Evolutionary conservation across 2,113 vertebrate genomes (phyloP).

Genomic region (Heptranchias perlo): DNA sequence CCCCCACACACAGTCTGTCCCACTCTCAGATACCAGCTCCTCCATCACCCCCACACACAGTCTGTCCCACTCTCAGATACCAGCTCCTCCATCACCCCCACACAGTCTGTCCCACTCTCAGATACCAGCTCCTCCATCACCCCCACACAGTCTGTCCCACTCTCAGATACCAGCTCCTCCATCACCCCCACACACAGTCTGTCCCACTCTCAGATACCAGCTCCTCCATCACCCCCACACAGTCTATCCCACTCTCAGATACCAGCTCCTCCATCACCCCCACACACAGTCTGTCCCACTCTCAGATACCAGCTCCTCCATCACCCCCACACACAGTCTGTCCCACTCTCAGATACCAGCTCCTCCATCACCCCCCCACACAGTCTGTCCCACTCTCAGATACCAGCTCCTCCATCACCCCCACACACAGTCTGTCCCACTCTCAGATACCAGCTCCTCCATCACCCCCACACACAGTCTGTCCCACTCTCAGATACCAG

Average conservation of each 20-base stretch:
- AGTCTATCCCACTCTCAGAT: no score
- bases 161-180: no score
- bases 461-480: neutral
- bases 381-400: neutral
- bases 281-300: neutral
- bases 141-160: no score
- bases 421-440: neutral
- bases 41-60: neutral
- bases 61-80: neutral
- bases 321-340: no score
- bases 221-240: no score
- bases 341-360: no score
- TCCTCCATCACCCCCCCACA: no score
- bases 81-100: neutral
- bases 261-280: no score
- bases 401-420: neutral
- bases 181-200: no score
- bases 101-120: neutral
- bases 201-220: no score
- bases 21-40: neutral
- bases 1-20: neutral
- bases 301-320: no score
- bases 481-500: neutral
- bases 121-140: neutral
- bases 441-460: neutral